These are phyloP conservation scores for Threskiornis aethiopicus DNA, from an alignment of 2,797 vertebrate species.

Conservation along the genomic window DNA sequence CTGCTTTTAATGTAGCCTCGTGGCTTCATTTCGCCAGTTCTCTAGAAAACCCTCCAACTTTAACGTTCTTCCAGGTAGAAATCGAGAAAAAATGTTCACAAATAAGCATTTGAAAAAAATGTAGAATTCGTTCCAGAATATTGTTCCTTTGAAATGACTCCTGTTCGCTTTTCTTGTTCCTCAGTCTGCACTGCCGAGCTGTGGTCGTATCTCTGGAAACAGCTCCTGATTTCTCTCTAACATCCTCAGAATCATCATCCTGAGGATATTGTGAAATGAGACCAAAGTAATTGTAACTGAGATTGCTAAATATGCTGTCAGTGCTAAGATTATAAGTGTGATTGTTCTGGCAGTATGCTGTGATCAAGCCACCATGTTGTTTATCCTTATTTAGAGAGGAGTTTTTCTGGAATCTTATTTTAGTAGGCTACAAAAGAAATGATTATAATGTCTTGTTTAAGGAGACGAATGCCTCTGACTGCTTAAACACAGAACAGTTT, in stretches of 20 bases:
- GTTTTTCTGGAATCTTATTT: conserved; percentile 27
- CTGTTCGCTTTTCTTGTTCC: not conserved
- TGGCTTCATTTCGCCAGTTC: not conserved
- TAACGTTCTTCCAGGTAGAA: not conserved
- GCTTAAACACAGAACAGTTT: not conserved
- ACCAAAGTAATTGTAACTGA: conserved; percentile 44
- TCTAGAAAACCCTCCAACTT: not conserved
- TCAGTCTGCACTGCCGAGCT: not conserved
- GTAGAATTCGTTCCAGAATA: not conserved
- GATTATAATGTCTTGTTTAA: not conserved
- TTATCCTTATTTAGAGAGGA: conserved; percentile 36
- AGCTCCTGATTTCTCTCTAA: not conserved
- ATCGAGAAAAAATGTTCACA: rapidly evolving
- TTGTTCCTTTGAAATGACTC: not conserved
- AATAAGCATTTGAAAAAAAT: not conserved
- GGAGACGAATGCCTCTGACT: not conserved
- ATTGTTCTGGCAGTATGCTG: conserved; percentile 30
- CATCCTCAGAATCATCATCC: conserved; percentile 8
- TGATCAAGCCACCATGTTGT: conserved; percentile 43
- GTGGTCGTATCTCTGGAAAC: not conserved
- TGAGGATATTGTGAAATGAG: conserved; percentile 41
- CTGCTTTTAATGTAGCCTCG: not conserved
- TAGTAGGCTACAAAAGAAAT: conserved; percentile 3
- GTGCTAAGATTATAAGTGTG: conserved; percentile 4
- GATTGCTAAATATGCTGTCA: conserved; percentile 51